phyloP scores from a whole-genome alignment of 64 coral and sea anemone genomes.

The Pocillopora verrucosa region DNA sequence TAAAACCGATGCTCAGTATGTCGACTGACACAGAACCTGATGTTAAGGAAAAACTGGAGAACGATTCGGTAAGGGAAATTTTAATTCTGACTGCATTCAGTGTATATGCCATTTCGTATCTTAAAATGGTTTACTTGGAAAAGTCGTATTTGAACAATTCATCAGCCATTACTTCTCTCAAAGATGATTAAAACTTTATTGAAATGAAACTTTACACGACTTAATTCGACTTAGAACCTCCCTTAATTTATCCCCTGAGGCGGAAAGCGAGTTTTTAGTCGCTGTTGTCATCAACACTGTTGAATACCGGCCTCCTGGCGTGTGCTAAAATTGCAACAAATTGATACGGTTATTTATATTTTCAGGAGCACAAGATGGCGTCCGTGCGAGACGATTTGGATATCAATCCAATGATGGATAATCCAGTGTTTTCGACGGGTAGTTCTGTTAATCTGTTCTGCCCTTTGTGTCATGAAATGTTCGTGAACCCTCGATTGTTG shows the following conservation, averaged over 20 bases:
- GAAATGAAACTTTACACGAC: not conserved
- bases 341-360: not conserved
- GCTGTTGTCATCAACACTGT: not conserved
- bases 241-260: not conserved
- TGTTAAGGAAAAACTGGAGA: not conserved
- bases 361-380: constrained; percentile 74
- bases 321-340: not conserved
- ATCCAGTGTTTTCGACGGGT: constrained; percentile 52
- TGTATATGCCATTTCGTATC: not conserved
- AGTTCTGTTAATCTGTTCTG: constrained; percentile 85
- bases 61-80: not conserved
- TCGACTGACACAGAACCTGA: not conserved
- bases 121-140: not conserved
- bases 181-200: not conserved
- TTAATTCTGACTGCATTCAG: not conserved
- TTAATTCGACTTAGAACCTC: not conserved
- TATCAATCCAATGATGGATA: constrained; percentile 66
- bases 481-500: constrained; percentile 77
- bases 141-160: not conserved
- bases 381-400: constrained; percentile 59
- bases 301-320: not conserved
- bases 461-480: constrained; percentile 89
- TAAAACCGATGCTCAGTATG: constrained; percentile 13
- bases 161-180: not conserved
- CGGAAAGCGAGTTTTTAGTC: not conserved